Evolutionary conservation across 2,113 vertebrate species (phyloP).

Genomic region (Otus sunia): DNA sequence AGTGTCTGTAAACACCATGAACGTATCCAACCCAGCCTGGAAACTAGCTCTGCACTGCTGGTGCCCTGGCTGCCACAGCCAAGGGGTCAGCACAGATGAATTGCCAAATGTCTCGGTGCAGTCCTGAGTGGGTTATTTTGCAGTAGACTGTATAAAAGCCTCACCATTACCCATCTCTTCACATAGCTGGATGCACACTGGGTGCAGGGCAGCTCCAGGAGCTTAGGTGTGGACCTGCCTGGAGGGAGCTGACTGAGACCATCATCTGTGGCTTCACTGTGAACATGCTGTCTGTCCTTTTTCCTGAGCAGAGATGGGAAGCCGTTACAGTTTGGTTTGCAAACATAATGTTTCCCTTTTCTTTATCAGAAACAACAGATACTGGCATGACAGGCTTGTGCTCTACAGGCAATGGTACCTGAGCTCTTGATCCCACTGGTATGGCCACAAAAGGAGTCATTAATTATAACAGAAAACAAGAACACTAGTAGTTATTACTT

Average conservation of each 20-base stretch:
- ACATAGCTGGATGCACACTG: rapidly evolving
- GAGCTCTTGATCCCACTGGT: background rate
- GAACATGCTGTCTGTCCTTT: rapidly evolving
- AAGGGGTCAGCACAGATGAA: background rate
- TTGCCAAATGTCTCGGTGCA: background rate
- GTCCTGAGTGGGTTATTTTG: background rate
- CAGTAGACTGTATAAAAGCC: background rate
- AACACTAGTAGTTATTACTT: background rate
- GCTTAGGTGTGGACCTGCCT: background rate
- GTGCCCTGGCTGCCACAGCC: background rate
- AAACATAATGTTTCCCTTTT: background rate
- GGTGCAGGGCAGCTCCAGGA: background rate
- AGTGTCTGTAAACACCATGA: background rate
- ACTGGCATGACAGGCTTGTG: background rate
- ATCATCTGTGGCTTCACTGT: background rate
- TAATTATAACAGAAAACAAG: background rate
- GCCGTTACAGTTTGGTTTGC: background rate
- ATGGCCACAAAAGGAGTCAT: background rate
- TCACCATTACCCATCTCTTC: background rate
- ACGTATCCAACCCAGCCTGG: background rate
- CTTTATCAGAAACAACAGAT: background rate
- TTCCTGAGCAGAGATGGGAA: background rate
- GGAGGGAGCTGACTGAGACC: background rate
- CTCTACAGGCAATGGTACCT: background rate
- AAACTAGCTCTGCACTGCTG: background rate